Conservation (phyloP, 2,888 invertebrate genomes). For the Callosobruchus maculatus region DNA sequence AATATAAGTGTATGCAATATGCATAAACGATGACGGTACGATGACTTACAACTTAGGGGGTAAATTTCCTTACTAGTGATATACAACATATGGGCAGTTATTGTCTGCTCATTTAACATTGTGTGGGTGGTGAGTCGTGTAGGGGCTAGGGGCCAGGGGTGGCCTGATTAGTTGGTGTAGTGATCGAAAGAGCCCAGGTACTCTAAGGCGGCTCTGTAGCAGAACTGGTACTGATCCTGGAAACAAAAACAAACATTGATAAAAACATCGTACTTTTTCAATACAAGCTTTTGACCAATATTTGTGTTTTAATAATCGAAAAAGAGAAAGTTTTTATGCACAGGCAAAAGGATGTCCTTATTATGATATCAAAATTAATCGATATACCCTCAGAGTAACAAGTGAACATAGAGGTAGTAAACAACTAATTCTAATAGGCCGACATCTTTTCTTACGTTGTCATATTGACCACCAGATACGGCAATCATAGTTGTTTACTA, state of each 20-base stretch:
- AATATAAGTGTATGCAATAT: conserved; percentile 21
- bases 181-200: conserved; percentile 98
- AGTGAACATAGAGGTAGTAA: no score
- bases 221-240: conserved; percentile 99
- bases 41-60: neutral
- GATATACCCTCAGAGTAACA: no score
- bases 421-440: no score
- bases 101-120: conserved; percentile 34
- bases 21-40: conserved; percentile 11
- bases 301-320: no score
- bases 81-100: conserved; percentile 37
- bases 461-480: no score
- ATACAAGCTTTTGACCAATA: no score
- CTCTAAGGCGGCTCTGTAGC: conserved; percentile 97
- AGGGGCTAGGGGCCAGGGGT: conserved; percentile 3
- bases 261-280: no score
- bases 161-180: conserved; percentile 74
- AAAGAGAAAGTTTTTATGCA: no score
- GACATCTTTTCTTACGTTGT: no score
- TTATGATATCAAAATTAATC: no score
- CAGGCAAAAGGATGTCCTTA: no score
- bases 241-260: conserved; percentile 27
- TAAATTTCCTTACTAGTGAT: conserved; percentile 15
- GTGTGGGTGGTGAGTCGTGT: neutral
- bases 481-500: no score